Percentiles rank a stretch among this genome's conserved stretches.
phyloP scores from a whole-genome alignment of 2,888 invertebrate species.

The Anthrax anthrax region DNA sequence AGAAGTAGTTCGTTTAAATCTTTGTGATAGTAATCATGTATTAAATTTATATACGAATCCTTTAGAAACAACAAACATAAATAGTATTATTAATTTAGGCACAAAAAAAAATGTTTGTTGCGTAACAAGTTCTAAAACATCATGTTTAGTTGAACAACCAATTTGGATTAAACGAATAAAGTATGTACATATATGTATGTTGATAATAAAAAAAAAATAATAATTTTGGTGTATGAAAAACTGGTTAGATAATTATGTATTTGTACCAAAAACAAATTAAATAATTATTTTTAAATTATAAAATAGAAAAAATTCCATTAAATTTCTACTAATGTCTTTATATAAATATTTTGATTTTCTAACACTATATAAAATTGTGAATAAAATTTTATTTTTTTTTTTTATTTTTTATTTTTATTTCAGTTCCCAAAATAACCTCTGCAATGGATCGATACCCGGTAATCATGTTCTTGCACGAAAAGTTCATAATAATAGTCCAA shows the following conservation, averaged over 20 bases:
- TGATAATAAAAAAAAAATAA: too few species aligned
- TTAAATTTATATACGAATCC: constrained; percentile 20
- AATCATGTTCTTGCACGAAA: constrained; percentile 47
- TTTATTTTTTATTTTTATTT: constrained; percentile 21
- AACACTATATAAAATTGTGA: too few species aligned
- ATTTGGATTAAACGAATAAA: constrained; percentile 8
- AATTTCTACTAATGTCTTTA: too few species aligned
- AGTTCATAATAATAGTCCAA: constrained; percentile 56
- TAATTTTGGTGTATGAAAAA: too few species aligned
- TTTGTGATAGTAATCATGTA: constrained; percentile 16
- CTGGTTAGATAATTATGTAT: too few species aligned
- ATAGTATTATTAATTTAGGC: neutral
- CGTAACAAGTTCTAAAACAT: neutral
- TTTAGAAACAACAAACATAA: constrained; percentile 3
- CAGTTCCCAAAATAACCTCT: constrained; percentile 56
- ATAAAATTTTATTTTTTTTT: neutral
- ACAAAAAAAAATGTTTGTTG: neutral
- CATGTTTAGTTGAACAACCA: neutral
- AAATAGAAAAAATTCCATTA: too few species aligned
- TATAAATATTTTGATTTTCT: too few species aligned
- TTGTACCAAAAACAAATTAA: too few species aligned
- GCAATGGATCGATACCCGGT: constrained; percentile 44
- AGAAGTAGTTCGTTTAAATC: constrained; percentile 1
- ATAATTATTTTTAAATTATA: too few species aligned
- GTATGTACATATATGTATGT: too few species aligned